Base-by-base conservation (phyloP, 2,888 invertebrate species). In the Bedellia somnulentella region DNA sequence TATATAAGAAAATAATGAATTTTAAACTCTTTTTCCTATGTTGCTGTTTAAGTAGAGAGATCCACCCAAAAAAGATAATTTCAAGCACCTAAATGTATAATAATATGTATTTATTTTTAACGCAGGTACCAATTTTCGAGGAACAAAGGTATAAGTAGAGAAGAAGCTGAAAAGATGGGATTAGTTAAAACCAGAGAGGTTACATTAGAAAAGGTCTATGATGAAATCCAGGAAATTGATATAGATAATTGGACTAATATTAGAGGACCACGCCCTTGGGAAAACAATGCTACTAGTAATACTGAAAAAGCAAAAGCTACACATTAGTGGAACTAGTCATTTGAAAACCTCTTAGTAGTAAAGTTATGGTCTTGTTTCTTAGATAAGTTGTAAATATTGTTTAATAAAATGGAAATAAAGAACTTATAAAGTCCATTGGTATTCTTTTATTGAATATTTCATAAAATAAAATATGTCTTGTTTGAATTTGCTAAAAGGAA, bases 231-330 rank as follows among this genome's bases (percentile, higher is more conserved):
- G 54, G 57, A 77, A 31, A 57, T 87, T 22, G 87, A 93, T 52
- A 82, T 89, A 41, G 86, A 91, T 39, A 80, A 85, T 43, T 94
- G 93, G 93, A 82, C 89, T 50, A 92, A 93, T 49, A 82, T 85
- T 39, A 73, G 93, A 43, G 91, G 91, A 0, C 88, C 92, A 4
- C 73, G 93, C 31, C 92, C 93, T 1, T 93, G 92, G 92, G 93
- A 93, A 49, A 78, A 82, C 38, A 47, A 47, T 37, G 40, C 42
- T 34, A 37, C 45, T 32, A 33, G 43, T 37, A 37, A 34, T 10
- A 46, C 8, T 6, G 5, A 51, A 30, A 48, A 51, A 45, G n/a
- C n/a, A n/a, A n/a, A n/a, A n/a, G n/a, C n/a, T 18, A 18, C 5
- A 18, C 9, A 18, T 29, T 15, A 36, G 35, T 15, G 21, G 28